Conservation (phyloP, 1,140 invertebrate species). For the Drosophila tani region DNA sequence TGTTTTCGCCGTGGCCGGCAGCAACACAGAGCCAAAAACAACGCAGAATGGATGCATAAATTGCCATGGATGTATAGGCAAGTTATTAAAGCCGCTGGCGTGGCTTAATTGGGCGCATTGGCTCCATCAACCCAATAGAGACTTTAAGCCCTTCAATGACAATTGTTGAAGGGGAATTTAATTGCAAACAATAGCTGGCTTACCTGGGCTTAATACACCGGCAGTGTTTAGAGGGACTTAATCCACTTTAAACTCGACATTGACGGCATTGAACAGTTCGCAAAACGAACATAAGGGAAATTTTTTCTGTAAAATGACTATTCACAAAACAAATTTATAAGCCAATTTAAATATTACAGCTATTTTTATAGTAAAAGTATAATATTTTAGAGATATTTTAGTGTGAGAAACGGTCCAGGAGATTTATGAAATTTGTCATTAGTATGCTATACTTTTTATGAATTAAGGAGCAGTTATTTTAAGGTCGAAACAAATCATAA, state of each 20-base stretch:
- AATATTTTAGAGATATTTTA: background rate
- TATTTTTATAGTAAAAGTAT: background rate
- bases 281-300: no score
- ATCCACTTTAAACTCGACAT: conserved; percentile 4
- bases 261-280: background rate
- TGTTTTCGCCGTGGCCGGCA: conserved; percentile 31
- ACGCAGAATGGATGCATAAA: conserved; percentile 48
- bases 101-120: conserved; percentile 7
- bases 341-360: background rate
- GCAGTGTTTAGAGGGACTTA: conserved; percentile 1
- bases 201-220: conserved; percentile 8
- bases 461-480: no score
- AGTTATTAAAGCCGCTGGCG: conserved; percentile 32
- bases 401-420: background rate
- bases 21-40: conserved; percentile 40
- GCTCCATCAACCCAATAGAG: conserved; percentile 1
- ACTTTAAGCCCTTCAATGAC: conserved; percentile 16
- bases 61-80: conserved; percentile 22
- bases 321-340: background rate
- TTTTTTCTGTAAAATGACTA: no score
- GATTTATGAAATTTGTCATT: no score
- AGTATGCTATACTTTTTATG: background rate
- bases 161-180: conserved; percentile 26
- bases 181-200: conserved; percentile 36
- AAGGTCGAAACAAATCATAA: background rate